A percentile compares a stretch with the other conserved stretches of the same genome.
Evolutionary conservation across 2,888 invertebrate species (phyloP).

Genomic region (Agriopis marginaria): DNA sequence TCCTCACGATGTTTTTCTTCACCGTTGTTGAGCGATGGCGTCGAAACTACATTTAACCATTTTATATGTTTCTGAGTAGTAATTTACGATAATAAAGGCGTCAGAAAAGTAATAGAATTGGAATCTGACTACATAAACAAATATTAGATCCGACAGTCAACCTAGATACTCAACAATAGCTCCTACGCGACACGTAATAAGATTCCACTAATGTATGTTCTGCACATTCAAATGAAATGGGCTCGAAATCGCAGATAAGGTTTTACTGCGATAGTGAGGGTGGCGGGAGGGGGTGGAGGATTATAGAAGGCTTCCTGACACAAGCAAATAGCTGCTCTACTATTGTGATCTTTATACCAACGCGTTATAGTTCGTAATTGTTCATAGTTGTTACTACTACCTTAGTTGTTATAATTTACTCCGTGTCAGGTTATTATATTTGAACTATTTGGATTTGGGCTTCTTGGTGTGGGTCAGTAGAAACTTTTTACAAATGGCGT

Average conservation of each 20-base stretch:
- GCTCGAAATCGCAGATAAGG: slow-evolving; percentile 81
- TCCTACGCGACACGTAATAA: slow-evolving; percentile 39
- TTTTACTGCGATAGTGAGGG: slow-evolving; percentile 71
- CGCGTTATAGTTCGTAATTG: slow-evolving; percentile 8
- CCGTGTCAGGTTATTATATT: neutral
- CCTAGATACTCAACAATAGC: slow-evolving; percentile 40
- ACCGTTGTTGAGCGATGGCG: too few species aligned
- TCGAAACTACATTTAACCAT: too few species aligned
- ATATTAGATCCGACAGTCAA: slow-evolving; percentile 9
- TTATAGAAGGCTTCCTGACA: slow-evolving; percentile 40
- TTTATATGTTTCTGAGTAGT: too few species aligned
- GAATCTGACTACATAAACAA: slow-evolving; percentile 5
- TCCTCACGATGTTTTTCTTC: too few species aligned
- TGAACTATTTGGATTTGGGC: neutral
- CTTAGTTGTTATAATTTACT: neutral
- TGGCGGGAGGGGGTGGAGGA: slow-evolving; percentile 37
- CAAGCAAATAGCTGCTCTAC: slow-evolving; percentile 22
- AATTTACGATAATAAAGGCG: neutral
- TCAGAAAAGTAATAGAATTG: too few species aligned
- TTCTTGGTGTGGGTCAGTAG: neutral
- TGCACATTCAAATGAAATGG: slow-evolving; percentile 82
- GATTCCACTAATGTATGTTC: slow-evolving; percentile 64
- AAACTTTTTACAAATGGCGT: too few species aligned
- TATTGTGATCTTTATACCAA: slow-evolving; percentile 21
- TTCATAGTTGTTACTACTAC: neutral